These are phyloP conservation scores for Ailuropoda melanoleuca DNA, from an alignment of 2,113 vertebrate genomes.

Conservation along the genomic window DNA sequence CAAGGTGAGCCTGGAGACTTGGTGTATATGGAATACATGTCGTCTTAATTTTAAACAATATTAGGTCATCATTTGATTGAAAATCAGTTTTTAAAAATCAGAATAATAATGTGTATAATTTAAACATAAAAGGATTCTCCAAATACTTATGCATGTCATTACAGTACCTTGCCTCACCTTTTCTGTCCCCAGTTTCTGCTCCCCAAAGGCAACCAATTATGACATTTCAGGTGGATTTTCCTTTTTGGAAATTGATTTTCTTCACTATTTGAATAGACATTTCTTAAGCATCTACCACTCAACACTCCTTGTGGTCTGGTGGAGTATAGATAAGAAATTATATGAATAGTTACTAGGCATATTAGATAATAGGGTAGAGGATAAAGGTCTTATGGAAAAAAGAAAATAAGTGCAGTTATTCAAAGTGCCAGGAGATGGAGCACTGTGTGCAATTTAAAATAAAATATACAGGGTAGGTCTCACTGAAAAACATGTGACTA, in stretches of 20 bases:
- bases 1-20: background rate
- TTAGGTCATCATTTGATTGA: background rate
- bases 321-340: background rate
- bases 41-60: background rate
- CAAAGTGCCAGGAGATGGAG: background rate
- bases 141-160: background rate
- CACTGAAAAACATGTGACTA: background rate
- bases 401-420: background rate
- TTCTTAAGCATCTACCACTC: background rate
- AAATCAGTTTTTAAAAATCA: background rate
- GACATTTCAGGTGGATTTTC: background rate
- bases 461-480: background rate
- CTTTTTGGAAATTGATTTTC: background rate
- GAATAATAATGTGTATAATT: background rate
- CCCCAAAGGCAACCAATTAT: background rate
- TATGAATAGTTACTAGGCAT: background rate
- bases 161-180: background rate
- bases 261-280: background rate
- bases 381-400: background rate
- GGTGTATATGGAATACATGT: no score
- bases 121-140: background rate
- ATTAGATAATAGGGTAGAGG: background rate
- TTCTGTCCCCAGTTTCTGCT: background rate
- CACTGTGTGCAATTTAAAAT: background rate
- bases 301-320: background rate